A percentile compares a stretch with the other conserved stretches of the same genome.
Evolutionary conservation across 92 coral and sea anemone species (phyloP).

Genomic region (Heliopora coerulea): DNA sequence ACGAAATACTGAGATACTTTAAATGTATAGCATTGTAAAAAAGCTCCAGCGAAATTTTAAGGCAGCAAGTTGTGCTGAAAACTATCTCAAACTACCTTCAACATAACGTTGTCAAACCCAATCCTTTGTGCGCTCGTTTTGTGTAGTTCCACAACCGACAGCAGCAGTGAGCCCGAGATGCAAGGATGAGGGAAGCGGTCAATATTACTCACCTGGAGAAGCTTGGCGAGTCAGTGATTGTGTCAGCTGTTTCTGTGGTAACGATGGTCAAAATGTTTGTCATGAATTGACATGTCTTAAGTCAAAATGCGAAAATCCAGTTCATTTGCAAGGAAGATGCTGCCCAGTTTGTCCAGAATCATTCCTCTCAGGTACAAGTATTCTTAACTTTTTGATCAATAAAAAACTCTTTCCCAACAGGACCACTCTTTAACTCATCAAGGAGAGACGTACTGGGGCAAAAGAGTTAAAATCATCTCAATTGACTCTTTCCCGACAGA

Average conservation of each 20-base stretch:
- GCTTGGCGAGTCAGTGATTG: slow-evolving; percentile 95
- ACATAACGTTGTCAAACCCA: too few relatives aligned
- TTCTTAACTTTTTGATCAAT: too few relatives aligned
- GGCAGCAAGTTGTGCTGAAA: too few relatives aligned
- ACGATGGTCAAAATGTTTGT: slow-evolving; percentile 81
- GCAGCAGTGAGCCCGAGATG: slow-evolving; percentile 64
- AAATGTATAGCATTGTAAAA: too few relatives aligned
- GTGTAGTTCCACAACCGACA: slow-evolving; percentile 27
- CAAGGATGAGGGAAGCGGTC: slow-evolving; percentile 73
- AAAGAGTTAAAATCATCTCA: too few relatives aligned
- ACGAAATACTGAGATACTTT: too few relatives aligned
- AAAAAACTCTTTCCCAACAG: too few relatives aligned
- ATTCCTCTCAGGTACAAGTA: slow-evolving; percentile 30
- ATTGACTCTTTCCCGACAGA: too few relatives aligned
- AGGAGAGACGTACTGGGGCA: too few relatives aligned
- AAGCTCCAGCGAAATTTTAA: too few relatives aligned
- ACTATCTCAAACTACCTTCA: too few relatives aligned
- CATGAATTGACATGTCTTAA: slow-evolving; percentile 80
- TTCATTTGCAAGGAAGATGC: slow-evolving; percentile 81
- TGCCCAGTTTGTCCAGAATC: slow-evolving; percentile 82
- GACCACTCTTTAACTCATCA: too few relatives aligned
- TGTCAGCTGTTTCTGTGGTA: slow-evolving; percentile 85
- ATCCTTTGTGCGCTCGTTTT: not conserved
- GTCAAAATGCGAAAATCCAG: slow-evolving; percentile 77
- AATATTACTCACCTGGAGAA: slow-evolving; percentile 80